Evolutionary conservation across 2,113 vertebrate species (phyloP).

Genomic region (Peromyscus maniculatus): DNA sequence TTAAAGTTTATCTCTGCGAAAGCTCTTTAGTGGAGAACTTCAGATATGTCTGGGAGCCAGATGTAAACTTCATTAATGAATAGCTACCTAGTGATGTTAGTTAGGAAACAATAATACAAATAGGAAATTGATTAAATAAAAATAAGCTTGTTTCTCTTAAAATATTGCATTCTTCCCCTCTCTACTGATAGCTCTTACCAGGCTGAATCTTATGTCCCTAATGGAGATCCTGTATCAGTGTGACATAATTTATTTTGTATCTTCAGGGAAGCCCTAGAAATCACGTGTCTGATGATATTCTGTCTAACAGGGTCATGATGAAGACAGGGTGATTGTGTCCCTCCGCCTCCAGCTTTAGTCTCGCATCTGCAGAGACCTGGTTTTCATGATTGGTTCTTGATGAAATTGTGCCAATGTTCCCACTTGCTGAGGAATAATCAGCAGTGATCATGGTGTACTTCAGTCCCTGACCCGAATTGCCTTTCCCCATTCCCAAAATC

Average conservation of each 20-base stretch:
- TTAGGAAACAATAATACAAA: background rate
- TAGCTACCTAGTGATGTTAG: background rate
- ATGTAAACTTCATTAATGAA: background rate
- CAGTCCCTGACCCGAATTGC: background rate
- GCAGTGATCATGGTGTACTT: background rate
- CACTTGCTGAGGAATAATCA: background rate
- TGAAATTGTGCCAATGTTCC: background rate
- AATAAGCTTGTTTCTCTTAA: background rate
- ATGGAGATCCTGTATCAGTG: background rate
- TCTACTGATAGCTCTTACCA: background rate
- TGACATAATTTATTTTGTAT: constrained; percentile 8
- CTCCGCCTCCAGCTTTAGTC: background rate
- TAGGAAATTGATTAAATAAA: constrained; percentile 45
- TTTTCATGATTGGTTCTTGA: background rate
- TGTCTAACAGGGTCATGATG: background rate
- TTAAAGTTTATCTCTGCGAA: background rate
- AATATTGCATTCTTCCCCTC: background rate
- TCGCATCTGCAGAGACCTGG: background rate
- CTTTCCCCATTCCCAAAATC: background rate
- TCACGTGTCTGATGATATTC: background rate
- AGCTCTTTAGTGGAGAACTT: background rate
- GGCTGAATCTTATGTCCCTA: background rate
- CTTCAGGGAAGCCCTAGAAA: constrained; percentile 9
- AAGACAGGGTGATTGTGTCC: background rate
- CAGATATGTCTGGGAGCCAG: background rate